phyloP scores from a whole-genome alignment of 35 echinoderm and acorn worm species.

The Heliocidaris tuberculata region DNA sequence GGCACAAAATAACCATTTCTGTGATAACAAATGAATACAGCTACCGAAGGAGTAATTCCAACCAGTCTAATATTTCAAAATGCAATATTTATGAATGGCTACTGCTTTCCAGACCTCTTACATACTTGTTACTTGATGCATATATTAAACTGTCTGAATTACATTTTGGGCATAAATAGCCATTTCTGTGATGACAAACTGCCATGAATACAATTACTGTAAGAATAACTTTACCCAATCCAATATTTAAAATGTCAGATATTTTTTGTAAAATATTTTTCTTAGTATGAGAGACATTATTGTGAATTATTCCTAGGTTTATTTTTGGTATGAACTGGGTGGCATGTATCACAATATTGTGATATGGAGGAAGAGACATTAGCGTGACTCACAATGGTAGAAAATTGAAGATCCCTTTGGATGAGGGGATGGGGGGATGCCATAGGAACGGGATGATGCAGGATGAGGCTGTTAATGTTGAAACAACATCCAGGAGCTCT shows the following conservation, averaged over 20 bases:
- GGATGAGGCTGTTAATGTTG: slow-evolving; percentile 9
- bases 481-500: slow-evolving; percentile 2
- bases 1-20: neutral
- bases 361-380: slow-evolving; percentile 1
- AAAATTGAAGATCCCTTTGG: slow-evolving; percentile 10
- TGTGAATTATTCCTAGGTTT: too few species aligned
- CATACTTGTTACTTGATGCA: neutral
- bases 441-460: neutral
- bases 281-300: neutral
- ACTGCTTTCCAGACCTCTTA: neutral
- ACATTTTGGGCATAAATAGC: neutral
- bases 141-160: neutral
- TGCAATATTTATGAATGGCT: too few species aligned
- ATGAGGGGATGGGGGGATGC: neutral
- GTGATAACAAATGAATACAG: neutral
- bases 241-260: neutral
- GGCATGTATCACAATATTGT: neutral
- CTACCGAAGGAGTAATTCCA: too few species aligned
- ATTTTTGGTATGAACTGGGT: neutral
- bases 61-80: too few species aligned
- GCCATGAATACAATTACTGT: neutral
- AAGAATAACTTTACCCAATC: neutral
- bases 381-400: neutral
- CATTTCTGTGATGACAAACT: neutral
- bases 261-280: neutral